These are phyloP conservation scores for Fregata magnificens DNA, from an alignment of 2,113 vertebrate genomes.

Conservation along the genomic window DNA sequence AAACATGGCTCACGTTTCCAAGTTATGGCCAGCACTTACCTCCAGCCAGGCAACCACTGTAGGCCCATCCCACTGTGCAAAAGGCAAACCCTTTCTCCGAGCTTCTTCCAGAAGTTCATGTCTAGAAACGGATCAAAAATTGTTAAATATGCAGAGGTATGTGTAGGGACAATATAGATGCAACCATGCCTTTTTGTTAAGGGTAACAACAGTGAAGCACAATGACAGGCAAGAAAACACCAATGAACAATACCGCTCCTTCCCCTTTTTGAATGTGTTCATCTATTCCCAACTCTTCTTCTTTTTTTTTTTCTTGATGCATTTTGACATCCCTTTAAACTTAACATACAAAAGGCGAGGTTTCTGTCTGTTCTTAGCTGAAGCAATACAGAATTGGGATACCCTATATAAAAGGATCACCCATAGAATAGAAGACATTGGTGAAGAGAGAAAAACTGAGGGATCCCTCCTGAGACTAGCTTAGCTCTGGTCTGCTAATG, in stretches of 20 bases:
- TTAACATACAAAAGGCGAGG: not conserved
- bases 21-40: conserved; percentile 69
- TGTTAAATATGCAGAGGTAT: not conserved
- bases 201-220: not conserved
- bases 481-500: not conserved
- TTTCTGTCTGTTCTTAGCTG: not conserved
- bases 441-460: not conserved
- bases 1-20: not conserved
- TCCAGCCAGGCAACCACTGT: conserved; percentile 97
- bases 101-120: conserved; percentile 98
- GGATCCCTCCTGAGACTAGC: not conserved
- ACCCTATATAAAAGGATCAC: not conserved
- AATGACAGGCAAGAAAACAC: not conserved
- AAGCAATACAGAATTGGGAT: not conserved
- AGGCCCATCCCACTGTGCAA: conserved; percentile 98
- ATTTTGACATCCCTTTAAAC: not conserved
- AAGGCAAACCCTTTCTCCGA: conserved; percentile 95
- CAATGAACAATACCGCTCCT: not conserved
- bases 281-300: not conserved
- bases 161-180: not conserved
- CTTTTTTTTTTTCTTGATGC: not conserved
- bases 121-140: conserved; percentile 73
- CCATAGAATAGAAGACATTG: not conserved
- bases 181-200: not conserved
- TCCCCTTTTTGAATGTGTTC: not conserved